Evolutionary conservation across 2,888 invertebrate species (phyloP), one percentile per base, ranked within the genome.

Genomic region (Scaptomyza tumidula): DNA sequence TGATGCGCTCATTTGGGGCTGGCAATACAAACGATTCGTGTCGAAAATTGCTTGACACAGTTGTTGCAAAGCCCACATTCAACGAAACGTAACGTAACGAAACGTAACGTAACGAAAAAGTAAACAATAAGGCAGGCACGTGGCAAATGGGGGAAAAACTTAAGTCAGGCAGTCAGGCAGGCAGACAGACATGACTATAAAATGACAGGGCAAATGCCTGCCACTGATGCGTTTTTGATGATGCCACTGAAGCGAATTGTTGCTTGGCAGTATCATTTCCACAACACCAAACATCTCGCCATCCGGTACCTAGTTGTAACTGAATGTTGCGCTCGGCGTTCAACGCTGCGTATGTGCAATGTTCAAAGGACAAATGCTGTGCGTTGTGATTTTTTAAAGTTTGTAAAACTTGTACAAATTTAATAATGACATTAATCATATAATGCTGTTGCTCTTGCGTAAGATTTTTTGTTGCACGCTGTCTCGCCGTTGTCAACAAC

Each of bases 191-290:
- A 78, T 54, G 61, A 57, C 71, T 74, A 79, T 72, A 73, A 86
- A 89, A 89, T 86, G 76, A 84, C 87, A 80, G 83, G 82, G 82
- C 75, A 75, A 89, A 68, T 65, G 77, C 68, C 63, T 44, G 19
- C 31, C 52, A 66, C 78, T 89, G 85, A 86, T 86, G 85, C 85
- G 86, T 88, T 85, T 89, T 85, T 85, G 89, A 85, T 85, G 85
- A 85, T 80, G 88, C 85, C 78, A 85, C 73, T 70, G 76, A 41
- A 76, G 65, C 35, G 54, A 53, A 46, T 66, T 54, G 63, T 53
- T 43, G 60, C 43, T 57, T 54, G 56, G 33, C 13, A 13, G 11
- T 3, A 10, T 1, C 33, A 35, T 39, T 31, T 60, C 44, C 56
- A 31, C 37, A 2, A 2, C 19, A 44, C 43, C 52, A 44, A 41